A percentile compares a stretch with the other conserved stretches of the same genome.
phyloP scores from a whole-genome alignment of 2,797 vertebrate species.

The Ctenochaetus hawaiiensis region DNA sequence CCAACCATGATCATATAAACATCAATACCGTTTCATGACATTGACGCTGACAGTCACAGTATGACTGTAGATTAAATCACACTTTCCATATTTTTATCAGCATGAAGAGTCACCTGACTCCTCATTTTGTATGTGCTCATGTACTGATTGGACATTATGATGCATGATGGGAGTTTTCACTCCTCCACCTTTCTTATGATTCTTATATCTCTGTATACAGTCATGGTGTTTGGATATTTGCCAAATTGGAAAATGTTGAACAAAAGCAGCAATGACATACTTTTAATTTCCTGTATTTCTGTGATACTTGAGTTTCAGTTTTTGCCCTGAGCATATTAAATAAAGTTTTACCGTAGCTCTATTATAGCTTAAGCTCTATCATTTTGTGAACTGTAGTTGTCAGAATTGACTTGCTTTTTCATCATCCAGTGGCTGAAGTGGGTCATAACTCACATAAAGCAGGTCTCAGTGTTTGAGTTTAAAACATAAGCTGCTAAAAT shows the following conservation, averaged over 20 bases:
- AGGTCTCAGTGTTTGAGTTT: background rate
- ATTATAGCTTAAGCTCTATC: no score
- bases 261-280: background rate
- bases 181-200: no score
- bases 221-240: background rate
- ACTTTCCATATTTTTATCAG: constrained; percentile 33
- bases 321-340: background rate
- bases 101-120: background rate
- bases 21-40: constrained; percentile 13
- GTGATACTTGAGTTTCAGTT: background rate
- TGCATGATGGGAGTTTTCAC: background rate
- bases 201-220: background rate
- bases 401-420: background rate
- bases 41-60: constrained; percentile 17
- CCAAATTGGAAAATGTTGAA: no score
- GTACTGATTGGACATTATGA: no score
- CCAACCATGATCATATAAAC: constrained; percentile 20
- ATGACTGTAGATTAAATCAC: constrained; percentile 27
- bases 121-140: background rate
- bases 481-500: background rate
- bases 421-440: background rate
- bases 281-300: no score
- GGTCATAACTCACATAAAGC: background rate
- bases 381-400: background rate
- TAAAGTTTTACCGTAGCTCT: no score